Evolutionary conservation across 2,888 invertebrate species (phyloP).

Genomic region (Synergus itoensis): DNA sequence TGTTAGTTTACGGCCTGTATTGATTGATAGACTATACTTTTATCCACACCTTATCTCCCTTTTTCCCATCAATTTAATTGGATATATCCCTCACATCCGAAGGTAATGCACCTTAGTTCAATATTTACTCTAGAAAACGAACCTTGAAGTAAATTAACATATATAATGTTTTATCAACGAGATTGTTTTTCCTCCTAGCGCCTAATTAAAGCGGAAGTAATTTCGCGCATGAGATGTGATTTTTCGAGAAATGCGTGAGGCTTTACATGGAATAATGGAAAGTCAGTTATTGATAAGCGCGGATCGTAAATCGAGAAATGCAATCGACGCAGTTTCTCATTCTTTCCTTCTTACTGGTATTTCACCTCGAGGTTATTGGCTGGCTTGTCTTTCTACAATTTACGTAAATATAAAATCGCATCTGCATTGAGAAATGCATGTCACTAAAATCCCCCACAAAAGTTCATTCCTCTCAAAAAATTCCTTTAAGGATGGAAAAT

Average conservation of each 20-base stretch:
- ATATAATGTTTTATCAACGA: constrained; percentile 3
- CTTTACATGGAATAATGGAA: constrained; percentile 15
- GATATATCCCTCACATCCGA: not conserved
- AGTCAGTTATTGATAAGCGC: constrained; percentile 37
- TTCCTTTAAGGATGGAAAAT: too few relatives aligned
- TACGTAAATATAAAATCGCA: constrained; percentile 28
- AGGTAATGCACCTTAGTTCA: not conserved
- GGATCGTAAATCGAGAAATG: constrained; percentile 29
- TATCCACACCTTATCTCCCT: not conserved
- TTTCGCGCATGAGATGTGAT: constrained; percentile 29
- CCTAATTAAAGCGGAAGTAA: constrained; percentile 33
- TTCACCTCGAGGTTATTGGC: constrained; percentile 21
- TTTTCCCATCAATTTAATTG: not conserved
- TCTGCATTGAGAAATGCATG: not conserved
- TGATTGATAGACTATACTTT: not conserved
- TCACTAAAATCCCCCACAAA: too few relatives aligned
- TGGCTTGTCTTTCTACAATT: constrained; percentile 8
- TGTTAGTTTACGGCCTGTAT: too few relatives aligned
- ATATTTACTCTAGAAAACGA: constrained; percentile 18
- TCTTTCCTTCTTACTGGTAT: not conserved
- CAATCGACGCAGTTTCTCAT: constrained; percentile 16
- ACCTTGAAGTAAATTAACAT: not conserved
- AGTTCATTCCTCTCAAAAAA: too few relatives aligned
- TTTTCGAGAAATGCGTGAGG: not conserved
- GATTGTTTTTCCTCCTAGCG: not conserved